Conservation (phyloP, 2,888 invertebrate species). For the Drosophila fulvimacula region DNA sequence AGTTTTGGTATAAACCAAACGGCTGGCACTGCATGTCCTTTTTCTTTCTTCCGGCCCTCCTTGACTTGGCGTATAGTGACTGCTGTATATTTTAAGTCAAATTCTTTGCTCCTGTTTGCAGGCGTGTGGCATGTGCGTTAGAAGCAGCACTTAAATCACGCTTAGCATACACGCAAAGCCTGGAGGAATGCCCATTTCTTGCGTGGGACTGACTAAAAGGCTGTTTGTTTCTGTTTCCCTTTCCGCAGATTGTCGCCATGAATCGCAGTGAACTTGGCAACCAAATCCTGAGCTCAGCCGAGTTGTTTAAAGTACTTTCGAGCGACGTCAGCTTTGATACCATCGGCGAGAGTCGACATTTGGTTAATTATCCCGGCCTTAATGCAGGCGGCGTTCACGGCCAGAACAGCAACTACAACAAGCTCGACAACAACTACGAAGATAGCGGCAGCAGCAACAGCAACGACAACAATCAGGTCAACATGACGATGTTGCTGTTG, state of each 20-base stretch:
- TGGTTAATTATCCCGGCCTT: constrained; percentile 31
- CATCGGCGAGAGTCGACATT: constrained; percentile 43
- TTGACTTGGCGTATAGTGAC: neutral
- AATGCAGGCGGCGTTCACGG: constrained; percentile 16
- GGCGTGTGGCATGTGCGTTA: constrained; percentile 39
- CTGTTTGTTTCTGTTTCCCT: constrained; percentile 8
- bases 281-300: constrained; percentile 43
- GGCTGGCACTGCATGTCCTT: constrained; percentile 30
- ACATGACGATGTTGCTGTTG: constrained; percentile 20
- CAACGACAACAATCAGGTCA: constrained; percentile 16
- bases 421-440: constrained; percentile 2
- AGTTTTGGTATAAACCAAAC: constrained; percentile 16
- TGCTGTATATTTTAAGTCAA: constrained; percentile 18
- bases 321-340: constrained; percentile 46
- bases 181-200: neutral
- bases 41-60: neutral
- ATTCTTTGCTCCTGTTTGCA: neutral
- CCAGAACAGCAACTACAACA: neutral
- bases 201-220: constrained; percentile 10
- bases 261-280: constrained; percentile 61
- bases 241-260: constrained; percentile 68
- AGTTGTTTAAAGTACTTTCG: constrained; percentile 45
- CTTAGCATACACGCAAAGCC: constrained; percentile 36
- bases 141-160: constrained; percentile 46
- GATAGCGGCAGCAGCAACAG: constrained; percentile 2